phyloP scores from a whole-genome alignment of 2,888 invertebrate genomes.

The Calliphora vomitoria region DNA sequence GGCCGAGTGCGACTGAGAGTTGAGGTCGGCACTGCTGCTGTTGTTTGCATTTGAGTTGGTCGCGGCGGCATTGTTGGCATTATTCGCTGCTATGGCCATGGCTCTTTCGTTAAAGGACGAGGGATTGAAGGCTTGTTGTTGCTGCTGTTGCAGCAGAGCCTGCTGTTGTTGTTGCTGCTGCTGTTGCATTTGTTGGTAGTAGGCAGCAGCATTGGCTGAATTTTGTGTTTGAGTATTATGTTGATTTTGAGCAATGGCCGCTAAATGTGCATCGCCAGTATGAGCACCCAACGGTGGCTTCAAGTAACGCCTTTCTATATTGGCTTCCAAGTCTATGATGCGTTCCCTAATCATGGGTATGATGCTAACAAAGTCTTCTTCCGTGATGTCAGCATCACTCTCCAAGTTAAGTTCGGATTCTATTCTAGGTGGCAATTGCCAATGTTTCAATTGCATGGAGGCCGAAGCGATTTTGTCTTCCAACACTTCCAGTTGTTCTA shows the following conservation, averaged over 20 bases:
- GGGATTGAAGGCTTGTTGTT: conserved; percentile 79
- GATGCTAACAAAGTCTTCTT: conserved; percentile 86
- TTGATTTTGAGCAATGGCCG: conserved; percentile 86
- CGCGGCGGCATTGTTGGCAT: conserved; percentile 74
- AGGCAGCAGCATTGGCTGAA: conserved; percentile 84
- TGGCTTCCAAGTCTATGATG: conserved; percentile 93
- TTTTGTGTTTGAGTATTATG: conserved; percentile 84
- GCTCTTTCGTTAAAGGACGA: conserved; percentile 81
- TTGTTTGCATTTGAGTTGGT: conserved; percentile 66
- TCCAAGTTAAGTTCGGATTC: conserved; percentile 86
- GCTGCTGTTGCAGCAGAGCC: conserved; percentile 81
- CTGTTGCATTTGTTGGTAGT: conserved; percentile 81
- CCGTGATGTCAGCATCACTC: conserved; percentile 84
- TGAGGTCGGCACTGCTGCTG: conserved; percentile 56
- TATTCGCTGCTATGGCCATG: conserved; percentile 81
- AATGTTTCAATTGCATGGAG: conserved; percentile 95
- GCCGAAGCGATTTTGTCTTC: conserved; percentile 95
- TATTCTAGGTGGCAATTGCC: conserved; percentile 89
- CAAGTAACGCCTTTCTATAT: conserved; percentile 96
- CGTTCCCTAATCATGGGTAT: conserved; percentile 87
- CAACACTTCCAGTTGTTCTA: conserved; percentile 93
- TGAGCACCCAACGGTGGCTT: conserved; percentile 92
- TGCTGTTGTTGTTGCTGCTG: conserved; percentile 81
- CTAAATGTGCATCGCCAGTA: conserved; percentile 87
- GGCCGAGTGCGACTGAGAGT: conserved; percentile 71